Conservation (phyloP, 2,888 invertebrate species). For the Dioctria rufipes region DNA sequence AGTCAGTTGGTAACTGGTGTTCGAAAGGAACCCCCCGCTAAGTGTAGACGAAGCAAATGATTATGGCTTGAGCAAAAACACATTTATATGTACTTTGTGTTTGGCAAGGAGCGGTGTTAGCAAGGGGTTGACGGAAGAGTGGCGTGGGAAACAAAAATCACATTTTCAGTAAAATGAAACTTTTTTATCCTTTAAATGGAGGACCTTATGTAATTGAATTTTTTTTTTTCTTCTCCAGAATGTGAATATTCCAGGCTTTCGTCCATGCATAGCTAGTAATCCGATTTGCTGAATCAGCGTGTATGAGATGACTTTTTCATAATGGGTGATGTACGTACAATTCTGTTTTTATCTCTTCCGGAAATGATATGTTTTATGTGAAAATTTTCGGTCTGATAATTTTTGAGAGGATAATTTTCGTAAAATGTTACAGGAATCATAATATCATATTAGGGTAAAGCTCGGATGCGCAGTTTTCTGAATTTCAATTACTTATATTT, state of each 20-base stretch:
- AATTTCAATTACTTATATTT: no score
- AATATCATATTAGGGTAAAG: background rate
- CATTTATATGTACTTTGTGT: conserved; percentile 20
- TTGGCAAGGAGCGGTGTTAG: background rate
- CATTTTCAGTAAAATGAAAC: conserved; percentile 44
- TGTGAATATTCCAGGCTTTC: background rate
- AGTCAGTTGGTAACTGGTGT: conserved; percentile 2
- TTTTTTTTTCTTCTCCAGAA: conserved; percentile 23
- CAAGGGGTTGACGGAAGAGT: background rate
- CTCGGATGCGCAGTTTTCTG: conserved; percentile 8
- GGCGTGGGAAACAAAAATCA: conserved; percentile 52
- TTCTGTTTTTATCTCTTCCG: conserved; percentile 22
- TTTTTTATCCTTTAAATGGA: conserved; percentile 52
- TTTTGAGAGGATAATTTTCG: conserved; percentile 1
- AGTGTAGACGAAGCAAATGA: conserved; percentile 37
- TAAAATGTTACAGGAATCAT: conserved; percentile 26
- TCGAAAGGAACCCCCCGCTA: conserved; percentile 41
- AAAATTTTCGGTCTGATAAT: conserved; percentile 10
- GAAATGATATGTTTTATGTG: conserved; percentile 36
- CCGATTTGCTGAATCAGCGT: conserved; percentile 55
- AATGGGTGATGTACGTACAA: conserved; percentile 42
- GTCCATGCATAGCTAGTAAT: conserved; percentile 35
- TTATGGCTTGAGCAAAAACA: conserved; percentile 32
- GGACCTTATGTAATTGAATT: conserved; percentile 54
- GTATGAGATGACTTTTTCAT: conserved; percentile 37